Conservation (phyloP, 2,888 invertebrate genomes). For the Limnephilus rhombicus region DNA sequence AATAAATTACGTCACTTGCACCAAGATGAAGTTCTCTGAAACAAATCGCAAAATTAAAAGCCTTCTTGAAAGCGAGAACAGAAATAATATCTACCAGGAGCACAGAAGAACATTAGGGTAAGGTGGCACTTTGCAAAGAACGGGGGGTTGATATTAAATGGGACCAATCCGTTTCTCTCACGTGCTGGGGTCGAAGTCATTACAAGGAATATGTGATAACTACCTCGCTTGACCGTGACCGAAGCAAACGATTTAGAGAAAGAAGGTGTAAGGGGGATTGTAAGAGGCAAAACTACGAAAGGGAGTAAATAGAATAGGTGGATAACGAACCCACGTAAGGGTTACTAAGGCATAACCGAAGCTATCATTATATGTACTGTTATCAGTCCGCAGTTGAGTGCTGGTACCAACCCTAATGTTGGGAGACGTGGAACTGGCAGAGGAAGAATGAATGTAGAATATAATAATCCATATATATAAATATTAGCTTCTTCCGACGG, state of each 20-base stretch:
- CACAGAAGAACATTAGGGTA: not conserved
- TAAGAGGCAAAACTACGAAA: not conserved
- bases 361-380: too few species aligned
- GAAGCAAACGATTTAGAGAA: not conserved
- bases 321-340: not conserved
- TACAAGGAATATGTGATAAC: conserved; percentile 1
- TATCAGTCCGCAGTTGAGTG: too few species aligned
- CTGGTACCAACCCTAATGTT: too few species aligned
- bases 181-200: not conserved
- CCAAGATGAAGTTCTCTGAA: not conserved
- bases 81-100: not conserved
- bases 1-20: not conserved
- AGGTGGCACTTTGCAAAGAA: not conserved
- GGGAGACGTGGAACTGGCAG: too few species aligned
- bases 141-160: not conserved
- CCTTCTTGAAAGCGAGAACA: not conserved
- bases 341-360: not conserved
- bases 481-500: too few species aligned
- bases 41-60: not conserved
- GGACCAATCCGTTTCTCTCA: not conserved
- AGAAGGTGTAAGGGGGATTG: not conserved
- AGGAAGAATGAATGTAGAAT: too few species aligned
- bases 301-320: not conserved
- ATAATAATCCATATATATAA: too few species aligned
- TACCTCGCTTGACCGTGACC: not conserved